Percentiles rank a stretch among this genome's conserved stretches.
These are phyloP conservation scores for Ectemnius continuus DNA, from an alignment of 2,888 invertebrate genomes.

Conservation along the genomic window DNA sequence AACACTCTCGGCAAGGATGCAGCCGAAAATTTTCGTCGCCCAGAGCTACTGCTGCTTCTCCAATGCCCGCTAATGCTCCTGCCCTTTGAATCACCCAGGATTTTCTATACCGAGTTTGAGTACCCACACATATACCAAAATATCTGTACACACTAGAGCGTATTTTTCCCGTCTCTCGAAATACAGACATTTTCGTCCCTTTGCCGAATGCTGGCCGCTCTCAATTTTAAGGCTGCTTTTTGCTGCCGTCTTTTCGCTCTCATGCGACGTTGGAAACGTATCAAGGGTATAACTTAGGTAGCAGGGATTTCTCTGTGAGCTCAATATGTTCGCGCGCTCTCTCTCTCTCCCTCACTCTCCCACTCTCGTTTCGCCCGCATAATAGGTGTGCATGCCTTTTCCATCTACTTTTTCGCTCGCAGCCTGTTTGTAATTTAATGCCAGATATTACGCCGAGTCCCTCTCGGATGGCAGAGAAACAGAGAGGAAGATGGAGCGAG, in stretches of 20 bases:
- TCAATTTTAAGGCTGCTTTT: background rate
- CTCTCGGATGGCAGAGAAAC: background rate
- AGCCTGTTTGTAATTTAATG: conserved; percentile 9
- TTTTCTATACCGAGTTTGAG: background rate
- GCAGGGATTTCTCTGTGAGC: background rate
- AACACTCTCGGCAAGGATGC: conserved; percentile 31
- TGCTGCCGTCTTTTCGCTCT: background rate
- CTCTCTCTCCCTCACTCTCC: no score
- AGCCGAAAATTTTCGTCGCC: conserved; percentile 9
- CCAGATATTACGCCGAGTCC: background rate
- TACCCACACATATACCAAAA: background rate
- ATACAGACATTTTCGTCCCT: background rate
- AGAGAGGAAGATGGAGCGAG: background rate
- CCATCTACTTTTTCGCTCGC: background rate
- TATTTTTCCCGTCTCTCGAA: background rate
- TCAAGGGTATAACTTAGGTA: conserved; percentile 4
- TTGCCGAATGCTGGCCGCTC: background rate
- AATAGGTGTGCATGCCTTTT: background rate
- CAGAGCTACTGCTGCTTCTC: background rate
- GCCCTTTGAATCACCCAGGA: background rate
- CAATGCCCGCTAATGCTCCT: background rate
- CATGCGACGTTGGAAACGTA: background rate
- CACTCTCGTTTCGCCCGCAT: no score
- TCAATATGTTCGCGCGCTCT: no score
- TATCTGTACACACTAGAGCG: background rate